Conservation (phyloP, 2,113 vertebrate species). For the Megatriorchis doriae region DNA sequence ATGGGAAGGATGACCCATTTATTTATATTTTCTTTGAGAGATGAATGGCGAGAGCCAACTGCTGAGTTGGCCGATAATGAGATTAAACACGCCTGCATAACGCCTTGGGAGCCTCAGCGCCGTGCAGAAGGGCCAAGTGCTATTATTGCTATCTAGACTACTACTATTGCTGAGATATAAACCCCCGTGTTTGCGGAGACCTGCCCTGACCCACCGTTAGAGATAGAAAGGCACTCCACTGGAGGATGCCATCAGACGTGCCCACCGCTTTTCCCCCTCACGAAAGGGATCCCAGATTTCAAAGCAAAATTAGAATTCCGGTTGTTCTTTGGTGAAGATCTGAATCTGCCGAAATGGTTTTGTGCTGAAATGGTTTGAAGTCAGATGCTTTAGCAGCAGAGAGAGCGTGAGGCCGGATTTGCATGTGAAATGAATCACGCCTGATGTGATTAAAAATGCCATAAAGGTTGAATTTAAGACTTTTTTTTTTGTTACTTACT, state of each 20-base stretch:
- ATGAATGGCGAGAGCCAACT: neutral
- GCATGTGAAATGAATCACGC: slow-evolving; percentile 51
- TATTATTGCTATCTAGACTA: neutral
- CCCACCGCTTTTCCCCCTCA: neutral
- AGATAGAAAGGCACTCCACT: rapidly evolving
- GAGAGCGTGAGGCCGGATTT: slow-evolving; percentile 25
- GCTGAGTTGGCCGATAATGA: neutral
- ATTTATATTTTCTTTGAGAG: neutral
- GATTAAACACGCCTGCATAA: neutral
- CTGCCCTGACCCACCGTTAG: neutral
- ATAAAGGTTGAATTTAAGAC: slow-evolving; percentile 14
- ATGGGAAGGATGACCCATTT: rapidly evolving
- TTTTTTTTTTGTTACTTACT: slow-evolving; percentile 27
- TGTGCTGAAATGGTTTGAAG: slow-evolving; percentile 43
- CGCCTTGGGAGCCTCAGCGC: neutral
- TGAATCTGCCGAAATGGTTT: neutral
- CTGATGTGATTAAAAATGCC: neutral
- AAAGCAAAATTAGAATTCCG: neutral
- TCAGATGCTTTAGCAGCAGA: neutral
- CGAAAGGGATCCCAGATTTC: neutral
- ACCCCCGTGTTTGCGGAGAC: neutral
- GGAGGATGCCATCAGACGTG: neutral
- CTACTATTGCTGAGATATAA: rapidly evolving
- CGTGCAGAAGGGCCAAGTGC: rapidly evolving
- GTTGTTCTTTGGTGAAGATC: neutral